Evolutionary conservation across 2,113 vertebrate species (phyloP).

Genomic region (Sander vitreus): DNA sequence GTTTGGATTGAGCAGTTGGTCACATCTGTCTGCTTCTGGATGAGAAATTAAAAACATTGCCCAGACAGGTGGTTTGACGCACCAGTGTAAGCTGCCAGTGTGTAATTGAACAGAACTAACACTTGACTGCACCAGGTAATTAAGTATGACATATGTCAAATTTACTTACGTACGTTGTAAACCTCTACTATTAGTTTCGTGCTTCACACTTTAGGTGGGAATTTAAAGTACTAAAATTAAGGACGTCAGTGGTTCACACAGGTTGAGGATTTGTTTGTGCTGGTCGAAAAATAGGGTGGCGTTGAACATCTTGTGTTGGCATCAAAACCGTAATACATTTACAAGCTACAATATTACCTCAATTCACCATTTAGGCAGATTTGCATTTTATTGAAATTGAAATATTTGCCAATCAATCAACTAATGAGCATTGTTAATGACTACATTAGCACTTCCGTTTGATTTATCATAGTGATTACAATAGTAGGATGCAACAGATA

Average conservation of each 20-base stretch:
- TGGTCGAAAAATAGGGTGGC: not conserved
- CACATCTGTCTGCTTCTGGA: not conserved
- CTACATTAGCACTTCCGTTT: not conserved
- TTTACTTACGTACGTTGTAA: not conserved
- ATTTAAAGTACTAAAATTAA: not conserved
- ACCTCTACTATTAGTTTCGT: not conserved
- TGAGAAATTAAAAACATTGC: not conserved
- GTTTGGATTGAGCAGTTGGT: not conserved
- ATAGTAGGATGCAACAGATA: not conserved
- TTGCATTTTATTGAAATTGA: not conserved
- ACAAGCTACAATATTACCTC: not conserved
- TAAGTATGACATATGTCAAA: slow-evolving; percentile 13
- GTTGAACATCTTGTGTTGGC: too few relatives aligned
- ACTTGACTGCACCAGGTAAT: slow-evolving; percentile 7
- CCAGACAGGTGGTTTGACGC: not conserved
- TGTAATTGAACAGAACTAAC: slow-evolving; percentile 4
- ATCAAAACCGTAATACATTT: not conserved
- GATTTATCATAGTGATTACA: not conserved
- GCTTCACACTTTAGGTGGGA: not conserved
- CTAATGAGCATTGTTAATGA: slow-evolving; percentile 1
- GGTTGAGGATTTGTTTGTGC: not conserved
- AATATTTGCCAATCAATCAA: slow-evolving; percentile 14
- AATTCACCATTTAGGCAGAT: not conserved
- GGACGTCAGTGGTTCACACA: not conserved
- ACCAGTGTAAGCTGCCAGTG: not conserved